Conservation (phyloP, 92 coral and sea anemone species). For the Siderastrea siderea region DNA sequence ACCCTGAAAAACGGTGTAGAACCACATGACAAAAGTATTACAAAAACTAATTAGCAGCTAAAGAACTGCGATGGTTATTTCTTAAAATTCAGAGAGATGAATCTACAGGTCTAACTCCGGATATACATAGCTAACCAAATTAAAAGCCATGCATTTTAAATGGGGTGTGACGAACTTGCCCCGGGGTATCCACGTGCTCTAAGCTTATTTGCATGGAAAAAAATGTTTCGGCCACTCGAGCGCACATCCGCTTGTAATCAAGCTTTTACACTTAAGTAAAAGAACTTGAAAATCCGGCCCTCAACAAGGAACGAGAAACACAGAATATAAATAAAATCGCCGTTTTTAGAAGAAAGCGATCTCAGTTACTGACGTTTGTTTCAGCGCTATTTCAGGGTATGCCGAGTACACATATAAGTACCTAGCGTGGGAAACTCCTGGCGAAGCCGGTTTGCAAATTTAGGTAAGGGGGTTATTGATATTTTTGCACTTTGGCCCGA, state of each 20-base stretch:
- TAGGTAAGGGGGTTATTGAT: conserved; percentile 10
- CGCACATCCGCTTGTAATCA: conserved; percentile 62
- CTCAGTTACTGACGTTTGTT: conserved; percentile 13
- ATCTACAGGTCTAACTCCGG: neutral
- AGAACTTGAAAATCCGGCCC: conserved; percentile 50
- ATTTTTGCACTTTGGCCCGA: conserved; percentile 18
- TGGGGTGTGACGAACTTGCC: neutral
- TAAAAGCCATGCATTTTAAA: conserved; percentile 24
- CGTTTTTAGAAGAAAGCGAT: conserved; percentile 31
- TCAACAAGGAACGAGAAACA: conserved; percentile 7
- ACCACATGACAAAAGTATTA: neutral
- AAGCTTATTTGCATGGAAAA: conserved; percentile 23
- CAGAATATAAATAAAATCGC: conserved; percentile 11
- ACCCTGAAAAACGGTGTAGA: too few species aligned
- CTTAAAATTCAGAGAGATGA: neutral
- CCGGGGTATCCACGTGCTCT: conserved; percentile 40
- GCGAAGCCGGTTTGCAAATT: conserved; percentile 29
- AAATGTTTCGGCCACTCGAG: conserved; percentile 35
- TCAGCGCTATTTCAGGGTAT: conserved; percentile 19
- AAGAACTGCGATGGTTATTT: neutral
- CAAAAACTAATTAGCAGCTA: neutral
- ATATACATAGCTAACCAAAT: conserved; percentile 3
- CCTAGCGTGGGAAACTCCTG: conserved; percentile 40
- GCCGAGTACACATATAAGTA: neutral
- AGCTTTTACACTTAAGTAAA: conserved; percentile 43